A percentile compares a stretch with the other conserved stretches of the same genome.
Evolutionary conservation across 2,888 invertebrate genomes (phyloP).

Genomic region (Himalopsyche japonica): DNA sequence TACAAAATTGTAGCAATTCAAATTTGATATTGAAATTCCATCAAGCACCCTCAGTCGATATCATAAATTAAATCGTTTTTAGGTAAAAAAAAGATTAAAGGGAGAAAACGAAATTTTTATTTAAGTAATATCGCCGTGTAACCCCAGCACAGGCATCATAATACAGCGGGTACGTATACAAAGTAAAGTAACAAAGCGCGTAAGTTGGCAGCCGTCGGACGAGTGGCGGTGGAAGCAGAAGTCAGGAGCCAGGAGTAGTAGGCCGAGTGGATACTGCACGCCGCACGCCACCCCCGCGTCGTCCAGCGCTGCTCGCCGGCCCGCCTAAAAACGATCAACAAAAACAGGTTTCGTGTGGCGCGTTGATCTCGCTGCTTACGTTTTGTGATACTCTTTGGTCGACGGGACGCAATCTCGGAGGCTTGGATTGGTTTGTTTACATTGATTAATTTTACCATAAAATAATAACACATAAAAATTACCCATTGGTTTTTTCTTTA

Average conservation of each 20-base stretch:
- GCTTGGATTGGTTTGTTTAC: background rate
- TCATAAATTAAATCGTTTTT: too few relatives aligned
- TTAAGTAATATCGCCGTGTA: background rate
- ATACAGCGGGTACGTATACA: background rate
- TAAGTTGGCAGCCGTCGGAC: background rate
- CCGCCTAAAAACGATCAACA: conserved; percentile 23
- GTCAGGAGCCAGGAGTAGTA: background rate
- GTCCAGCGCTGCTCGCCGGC: background rate
- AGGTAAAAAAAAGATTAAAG: too few relatives aligned
- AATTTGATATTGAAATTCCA: too few relatives aligned
- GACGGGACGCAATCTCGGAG: background rate
- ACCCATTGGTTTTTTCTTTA: too few relatives aligned
- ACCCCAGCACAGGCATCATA: background rate
- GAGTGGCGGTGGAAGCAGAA: background rate
- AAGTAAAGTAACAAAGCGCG: conserved; percentile 3
- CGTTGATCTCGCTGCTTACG: conserved; percentile 22
- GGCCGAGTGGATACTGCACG: background rate
- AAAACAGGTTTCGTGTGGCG: conserved; percentile 36
- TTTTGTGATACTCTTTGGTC: conserved; percentile 18
- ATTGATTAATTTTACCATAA: background rate
- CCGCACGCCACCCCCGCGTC: background rate
- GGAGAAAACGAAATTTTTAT: too few relatives aligned
- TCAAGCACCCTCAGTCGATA: too few relatives aligned
- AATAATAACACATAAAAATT: too few relatives aligned
- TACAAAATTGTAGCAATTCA: too few relatives aligned